Evolutionary conservation across 1,140 invertebrate genomes (phyloP).

Genomic region (Hirudo medicinalis): DNA sequence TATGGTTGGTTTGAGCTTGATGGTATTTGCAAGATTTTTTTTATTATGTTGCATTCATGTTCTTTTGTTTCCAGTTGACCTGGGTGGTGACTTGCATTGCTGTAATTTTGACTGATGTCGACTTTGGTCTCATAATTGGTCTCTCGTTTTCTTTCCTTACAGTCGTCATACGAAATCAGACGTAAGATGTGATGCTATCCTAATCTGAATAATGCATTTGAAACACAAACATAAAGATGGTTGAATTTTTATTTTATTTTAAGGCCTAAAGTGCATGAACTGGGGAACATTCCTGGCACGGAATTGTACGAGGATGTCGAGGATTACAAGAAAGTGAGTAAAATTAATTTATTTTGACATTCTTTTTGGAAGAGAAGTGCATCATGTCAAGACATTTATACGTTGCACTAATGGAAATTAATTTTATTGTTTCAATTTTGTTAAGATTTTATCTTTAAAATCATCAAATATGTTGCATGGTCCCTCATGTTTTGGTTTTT

Average conservation of each 20-base stretch:
- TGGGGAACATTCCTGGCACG: constrained; percentile 7
- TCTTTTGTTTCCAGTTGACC: constrained; percentile 38
- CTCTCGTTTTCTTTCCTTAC: constrained; percentile 57
- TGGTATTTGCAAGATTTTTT: background rate
- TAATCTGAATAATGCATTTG: background rate
- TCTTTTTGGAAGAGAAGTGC: too few species aligned
- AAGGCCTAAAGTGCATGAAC: background rate
- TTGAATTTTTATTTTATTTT: background rate
- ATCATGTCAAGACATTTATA: too few species aligned
- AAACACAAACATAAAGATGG: background rate
- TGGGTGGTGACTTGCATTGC: constrained; percentile 69
- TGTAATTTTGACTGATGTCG: constrained; percentile 70
- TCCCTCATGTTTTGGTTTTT: too few species aligned
- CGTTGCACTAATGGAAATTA: too few species aligned
- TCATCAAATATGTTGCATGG: too few species aligned
- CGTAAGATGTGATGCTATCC: constrained; percentile 26
- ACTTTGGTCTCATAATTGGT: constrained; percentile 60
- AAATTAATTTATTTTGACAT: too few species aligned
- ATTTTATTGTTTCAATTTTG: too few species aligned
- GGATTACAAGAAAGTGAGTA: background rate
- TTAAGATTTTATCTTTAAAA: too few species aligned
- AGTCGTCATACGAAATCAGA: constrained; percentile 46
- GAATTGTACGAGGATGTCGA: constrained; percentile 1
- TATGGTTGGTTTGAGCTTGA: background rate
- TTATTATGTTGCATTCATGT: background rate